Base-by-base conservation (phyloP, 2,797 vertebrate genomes). In the Poecilia picta region DNA sequence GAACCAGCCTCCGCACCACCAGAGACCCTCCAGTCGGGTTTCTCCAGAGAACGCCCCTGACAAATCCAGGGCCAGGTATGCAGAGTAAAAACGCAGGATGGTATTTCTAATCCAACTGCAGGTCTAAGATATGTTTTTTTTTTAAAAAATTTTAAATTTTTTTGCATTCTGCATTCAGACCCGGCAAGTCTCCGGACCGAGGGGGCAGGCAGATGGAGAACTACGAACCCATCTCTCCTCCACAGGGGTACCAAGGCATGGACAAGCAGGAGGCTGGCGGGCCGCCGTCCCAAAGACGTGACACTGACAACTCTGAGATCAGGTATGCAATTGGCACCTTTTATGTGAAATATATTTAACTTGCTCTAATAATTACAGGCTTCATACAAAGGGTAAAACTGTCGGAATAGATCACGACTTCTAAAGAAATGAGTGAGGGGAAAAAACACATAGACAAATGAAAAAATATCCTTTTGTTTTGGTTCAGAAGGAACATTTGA, bases 141-240 rank as follows among this genome's bases (percentile, higher is more conserved):
- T 39, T 62, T 51, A n/a, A n/a, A n/a, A n/a, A n/a, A n/a, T n/a
- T n/a, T n/a, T n/a, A n/a, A n/a, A n/a, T n/a, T 51, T 28, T 39
- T 41, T 59, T 39, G 39, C 33, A 49, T 2, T 39, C 39, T 23
- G 45, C 33, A 49, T 59, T 25, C 80, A 99, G 98, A 88, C 97
- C 97, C 83, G 98, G 98, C 55, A 99, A 98, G 85, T 99, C 98
- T 91, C 98, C 98, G 39, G 98, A 99, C 76, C 96, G 97, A 90
- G 97, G 97, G 47, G 96, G 97, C 2, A 90, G 98, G 83, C 92
- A 94, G n/a, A 93, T 97, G 81, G 98, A 99, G 81, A 95, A 96
- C 87, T 99, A 99, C 13, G 98, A 99, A 92, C 98, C 98, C 77
- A 98, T 99, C 91, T 99, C 98, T 0, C 98, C 98, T 12, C 98